Evolutionary conservation across 2,113 vertebrate genomes (phyloP), one percentile per base, ranked within the genome.

Genomic region (Poicephalus meyeri): DNA sequence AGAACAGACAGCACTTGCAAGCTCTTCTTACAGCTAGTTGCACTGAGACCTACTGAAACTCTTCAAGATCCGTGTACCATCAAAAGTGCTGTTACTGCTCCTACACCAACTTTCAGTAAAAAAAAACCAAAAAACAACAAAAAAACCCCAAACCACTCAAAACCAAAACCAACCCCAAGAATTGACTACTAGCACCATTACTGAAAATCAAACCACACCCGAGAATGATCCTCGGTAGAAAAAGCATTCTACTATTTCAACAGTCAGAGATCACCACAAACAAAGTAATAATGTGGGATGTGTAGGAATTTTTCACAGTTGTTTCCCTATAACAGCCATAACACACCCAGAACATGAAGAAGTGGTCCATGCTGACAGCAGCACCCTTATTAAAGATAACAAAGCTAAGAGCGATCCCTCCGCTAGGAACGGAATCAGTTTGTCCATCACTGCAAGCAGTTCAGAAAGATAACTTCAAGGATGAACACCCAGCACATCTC

Each of bases 61-160:
- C 3, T 5, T 53, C 56, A 37, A 37, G 35, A 11, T 13, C 11
- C 8, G 4, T 0, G 17, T 10, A 33, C 7, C 2, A 13, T 9
- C n/a, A 63, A 21, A 63, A 65, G 18, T 17, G 41, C 33, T 31
- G 4, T 6, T 9, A 35, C 7, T 84, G 14, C 6, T 49, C 28
- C 71, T 21, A 55, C 21, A 49, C 9, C 16, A 13, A 9, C 18
- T 47, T 23, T 8, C 44, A 80, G 28, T 18, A 2, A 60, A 69
- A 50, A 10, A 16, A 20, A 17, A 21, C 39, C 37, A 52, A 28
- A 13, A 46, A 29, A 6, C 10, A 11, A 28, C 25, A 13, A 13
- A 23, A 29, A 50, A 39, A 2, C 5, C 23, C 21, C 3, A 24
- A 44, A 13, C 41, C n/a, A 9, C 39, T 15, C 18, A 9, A 37